phyloP scores from a whole-genome alignment of 1,140 invertebrate species.

The Bacillus rossius region DNA sequence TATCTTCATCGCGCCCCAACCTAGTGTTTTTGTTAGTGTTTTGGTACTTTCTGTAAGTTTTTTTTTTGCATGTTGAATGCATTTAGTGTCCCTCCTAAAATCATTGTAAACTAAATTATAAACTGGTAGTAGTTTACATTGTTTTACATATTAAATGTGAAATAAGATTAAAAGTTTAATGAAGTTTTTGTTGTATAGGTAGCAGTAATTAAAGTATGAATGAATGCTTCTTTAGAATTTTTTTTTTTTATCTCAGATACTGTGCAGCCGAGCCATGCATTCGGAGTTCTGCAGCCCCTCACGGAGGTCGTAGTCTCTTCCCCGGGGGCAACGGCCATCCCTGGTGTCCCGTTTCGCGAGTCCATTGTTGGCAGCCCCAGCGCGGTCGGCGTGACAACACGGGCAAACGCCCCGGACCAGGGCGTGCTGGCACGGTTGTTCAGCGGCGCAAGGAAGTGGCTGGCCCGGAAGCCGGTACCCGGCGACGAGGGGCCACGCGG shows the following conservation, averaged over 20 bases:
- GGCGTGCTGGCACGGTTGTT: neutral
- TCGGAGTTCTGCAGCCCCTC: conserved; percentile 2
- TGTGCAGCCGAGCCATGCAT: neutral
- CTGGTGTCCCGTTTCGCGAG: neutral
- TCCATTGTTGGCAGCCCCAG: neutral
- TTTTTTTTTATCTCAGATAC: conserved; percentile 6
- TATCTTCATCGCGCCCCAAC: no score
- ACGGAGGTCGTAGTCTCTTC: conserved; percentile 4
- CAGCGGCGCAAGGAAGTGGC: neutral
- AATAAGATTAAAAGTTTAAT: no score
- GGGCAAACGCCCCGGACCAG: neutral
- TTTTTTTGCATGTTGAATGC: no score
- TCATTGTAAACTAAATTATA: no score
- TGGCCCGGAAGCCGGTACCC: neutral
- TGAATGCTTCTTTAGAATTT: no score
- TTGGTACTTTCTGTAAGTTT: no score
- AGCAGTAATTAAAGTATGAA: no score
- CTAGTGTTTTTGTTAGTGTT: no score
- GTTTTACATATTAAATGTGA: no score
- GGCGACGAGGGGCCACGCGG: neutral
- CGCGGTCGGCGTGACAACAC: neutral
- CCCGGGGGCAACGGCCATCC: neutral
- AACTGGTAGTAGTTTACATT: no score
- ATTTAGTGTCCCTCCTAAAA: no score
- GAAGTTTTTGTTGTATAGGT: no score